Base-by-base conservation (phyloP, 2,113 vertebrate genomes). In the Dipodomys spectabilis region DNA sequence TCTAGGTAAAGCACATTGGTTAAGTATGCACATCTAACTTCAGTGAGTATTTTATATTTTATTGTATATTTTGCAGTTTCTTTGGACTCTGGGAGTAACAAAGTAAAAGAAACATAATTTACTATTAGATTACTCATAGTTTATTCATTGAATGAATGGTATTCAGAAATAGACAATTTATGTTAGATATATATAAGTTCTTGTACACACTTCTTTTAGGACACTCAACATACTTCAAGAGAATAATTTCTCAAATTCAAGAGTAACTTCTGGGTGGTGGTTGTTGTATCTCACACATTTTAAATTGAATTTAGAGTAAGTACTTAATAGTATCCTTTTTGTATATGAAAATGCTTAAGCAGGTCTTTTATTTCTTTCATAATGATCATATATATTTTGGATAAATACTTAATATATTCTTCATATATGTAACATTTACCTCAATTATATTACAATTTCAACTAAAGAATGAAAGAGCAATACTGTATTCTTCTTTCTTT, bases 401-500 rank as follows among this genome's bases (percentile, higher is more conserved):
- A 28, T 5, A 1, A 80, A 65, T 49, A 75, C 65, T 60, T 88
- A 72, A 39, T 78, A 44, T 39, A 53, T 2, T 32, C 3, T 25
- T 39, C 7, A 87, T 35, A 20, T 32, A 4, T 30, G 9, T 19
- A 69, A 44, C 28, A 8, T 4, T 19, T 62, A 19, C 30, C 20
- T 72, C 72, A 67, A 82, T 92, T 35, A 39, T 19, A 57, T 73
- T 69, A 84, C 93, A 81, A 84, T 13, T 7, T 7, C 25, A 96
- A 7, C 6, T 8, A 80, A 88, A 93, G 16, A 80, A 27, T 12
- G 80, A 28, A 80, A 85, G 4, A 68, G 12, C 73, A 6, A 49
- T 27, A 12, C 10, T 88, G 71, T 7, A 79, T 39, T 86, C 84
- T 19, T 78, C 16, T 72, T 77, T 84, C 18, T 92, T 82, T 85